phyloP scores from a whole-genome alignment of 1,140 invertebrate species.

The Acromyrmex charruanus region DNA sequence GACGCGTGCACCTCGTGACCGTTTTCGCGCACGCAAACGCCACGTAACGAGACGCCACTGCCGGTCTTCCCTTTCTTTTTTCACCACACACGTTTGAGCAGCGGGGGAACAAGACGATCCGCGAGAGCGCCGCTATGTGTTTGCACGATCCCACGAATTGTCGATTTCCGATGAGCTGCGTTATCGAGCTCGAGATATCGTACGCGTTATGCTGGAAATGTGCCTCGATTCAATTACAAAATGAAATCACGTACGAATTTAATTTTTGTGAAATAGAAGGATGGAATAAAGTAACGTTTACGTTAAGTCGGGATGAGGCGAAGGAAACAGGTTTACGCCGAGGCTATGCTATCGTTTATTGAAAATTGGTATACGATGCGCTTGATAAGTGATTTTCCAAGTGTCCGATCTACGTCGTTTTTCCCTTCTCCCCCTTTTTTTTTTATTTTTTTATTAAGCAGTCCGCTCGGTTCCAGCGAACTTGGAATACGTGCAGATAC shows the following conservation, averaged over 20 bases:
- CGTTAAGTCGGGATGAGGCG: background rate
- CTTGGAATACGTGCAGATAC: constrained; percentile 64
- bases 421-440: constrained; percentile 44
- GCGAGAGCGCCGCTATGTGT: background rate
- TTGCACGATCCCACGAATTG: constrained; percentile 3
- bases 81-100: background rate
- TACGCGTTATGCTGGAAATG: background rate
- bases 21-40: constrained; percentile 63
- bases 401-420: background rate
- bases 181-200: background rate
- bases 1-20: constrained; percentile 19
- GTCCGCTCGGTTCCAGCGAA: constrained; percentile 49
- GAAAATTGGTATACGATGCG: background rate
- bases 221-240: background rate
- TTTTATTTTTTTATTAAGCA: background rate
- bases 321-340: background rate
- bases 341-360: background rate
- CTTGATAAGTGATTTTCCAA: background rate
- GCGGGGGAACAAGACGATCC: background rate
- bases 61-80: constrained; percentile 55
- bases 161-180: background rate
- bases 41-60: constrained; percentile 62
- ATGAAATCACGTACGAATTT: background rate
- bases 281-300: background rate
- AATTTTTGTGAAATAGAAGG: background rate